A percentile compares a stretch with the other conserved stretches of the same genome.
phyloP scores from a whole-genome alignment of 2,888 invertebrate genomes.

The Cephus pulcher region DNA sequence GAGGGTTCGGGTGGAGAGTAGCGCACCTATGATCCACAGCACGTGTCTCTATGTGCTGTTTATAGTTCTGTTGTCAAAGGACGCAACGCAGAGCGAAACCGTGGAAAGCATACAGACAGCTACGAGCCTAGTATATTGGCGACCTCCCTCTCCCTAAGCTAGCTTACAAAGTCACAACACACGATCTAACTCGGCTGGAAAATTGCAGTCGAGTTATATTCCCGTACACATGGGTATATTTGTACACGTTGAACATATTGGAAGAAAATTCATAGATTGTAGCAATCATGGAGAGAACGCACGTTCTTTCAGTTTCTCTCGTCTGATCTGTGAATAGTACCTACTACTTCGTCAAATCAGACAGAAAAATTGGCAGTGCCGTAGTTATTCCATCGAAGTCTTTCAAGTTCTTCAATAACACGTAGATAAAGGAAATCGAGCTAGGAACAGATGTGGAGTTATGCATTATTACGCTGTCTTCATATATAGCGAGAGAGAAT shows the following conservation, averaged over 20 bases:
- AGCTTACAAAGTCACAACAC: not conserved
- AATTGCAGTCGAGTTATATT: slow-evolving; percentile 15
- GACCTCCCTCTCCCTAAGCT: not conserved
- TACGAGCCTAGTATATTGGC: slow-evolving; percentile 40
- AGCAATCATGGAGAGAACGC: not conserved
- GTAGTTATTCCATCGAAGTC: not conserved
- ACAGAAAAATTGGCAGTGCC: not conserved
- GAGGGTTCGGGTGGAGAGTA: slow-evolving; percentile 13
- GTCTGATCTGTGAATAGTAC: not conserved
- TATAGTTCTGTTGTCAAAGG: slow-evolving; percentile 54
- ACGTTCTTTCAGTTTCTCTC: not conserved
- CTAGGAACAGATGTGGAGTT: not conserved
- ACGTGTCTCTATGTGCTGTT: slow-evolving; percentile 43
- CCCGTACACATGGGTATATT: not conserved
- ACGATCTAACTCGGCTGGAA: slow-evolving; percentile 11
- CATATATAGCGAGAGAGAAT: no score
- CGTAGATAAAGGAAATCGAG: not conserved
- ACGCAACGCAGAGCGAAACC: slow-evolving; percentile 44
- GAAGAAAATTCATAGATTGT: not conserved
- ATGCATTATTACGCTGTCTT: not conserved
- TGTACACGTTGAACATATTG: not conserved
- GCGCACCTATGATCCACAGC: slow-evolving; percentile 33
- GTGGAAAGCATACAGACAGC: slow-evolving; percentile 55
- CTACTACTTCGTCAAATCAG: not conserved
- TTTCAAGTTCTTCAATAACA: not conserved